Percentiles rank a stretch among this genome's conserved stretches.
These are phyloP conservation scores for Fragum whitleyi DNA, from an alignment of 2,888 invertebrate genomes.

Conservation along the genomic window DNA sequence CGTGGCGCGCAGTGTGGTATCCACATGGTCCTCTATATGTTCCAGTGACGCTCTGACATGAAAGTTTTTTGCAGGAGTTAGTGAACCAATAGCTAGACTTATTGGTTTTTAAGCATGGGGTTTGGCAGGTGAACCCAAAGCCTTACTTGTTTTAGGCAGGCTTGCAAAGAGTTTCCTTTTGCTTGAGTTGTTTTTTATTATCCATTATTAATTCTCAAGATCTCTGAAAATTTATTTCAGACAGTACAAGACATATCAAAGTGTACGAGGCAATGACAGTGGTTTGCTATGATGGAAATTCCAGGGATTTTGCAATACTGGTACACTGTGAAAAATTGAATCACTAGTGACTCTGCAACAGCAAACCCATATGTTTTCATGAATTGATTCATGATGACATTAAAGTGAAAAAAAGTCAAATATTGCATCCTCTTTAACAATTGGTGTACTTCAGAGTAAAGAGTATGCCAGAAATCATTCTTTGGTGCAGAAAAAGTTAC, in stretches of 20 bases:
- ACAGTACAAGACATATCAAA: not conserved
- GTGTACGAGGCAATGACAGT: not conserved
- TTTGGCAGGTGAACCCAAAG: not conserved
- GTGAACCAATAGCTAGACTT: conserved; percentile 11
- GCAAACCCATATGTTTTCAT: too few relatives aligned
- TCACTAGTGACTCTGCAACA: not conserved
- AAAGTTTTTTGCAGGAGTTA: not conserved
- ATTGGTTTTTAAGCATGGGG: conserved; percentile 3
- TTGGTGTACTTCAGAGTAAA: not conserved
- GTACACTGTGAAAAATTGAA: not conserved
- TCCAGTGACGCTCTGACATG: conserved; percentile 1
- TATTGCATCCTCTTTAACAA: not conserved
- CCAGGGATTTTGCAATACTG: not conserved
- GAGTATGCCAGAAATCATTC: not conserved
- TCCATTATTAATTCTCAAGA: not conserved
- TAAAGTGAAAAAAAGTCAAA: not conserved
- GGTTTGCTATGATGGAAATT: not conserved
- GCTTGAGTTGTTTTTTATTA: not conserved
- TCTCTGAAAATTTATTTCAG: conserved; percentile 6
- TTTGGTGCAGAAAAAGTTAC: conserved; percentile 3
- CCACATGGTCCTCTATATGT: conserved; percentile 11
- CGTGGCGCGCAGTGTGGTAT: not conserved
- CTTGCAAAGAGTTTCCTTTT: conserved; percentile 13
- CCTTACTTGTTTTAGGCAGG: not conserved
- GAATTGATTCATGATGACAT: conserved; percentile 10